A percentile compares a stretch with the other conserved stretches of the same genome.
These are phyloP conservation scores for Lepidocyrtinus sp. DNA, from an alignment of 2,888 invertebrate species.

Conservation along the genomic window DNA sequence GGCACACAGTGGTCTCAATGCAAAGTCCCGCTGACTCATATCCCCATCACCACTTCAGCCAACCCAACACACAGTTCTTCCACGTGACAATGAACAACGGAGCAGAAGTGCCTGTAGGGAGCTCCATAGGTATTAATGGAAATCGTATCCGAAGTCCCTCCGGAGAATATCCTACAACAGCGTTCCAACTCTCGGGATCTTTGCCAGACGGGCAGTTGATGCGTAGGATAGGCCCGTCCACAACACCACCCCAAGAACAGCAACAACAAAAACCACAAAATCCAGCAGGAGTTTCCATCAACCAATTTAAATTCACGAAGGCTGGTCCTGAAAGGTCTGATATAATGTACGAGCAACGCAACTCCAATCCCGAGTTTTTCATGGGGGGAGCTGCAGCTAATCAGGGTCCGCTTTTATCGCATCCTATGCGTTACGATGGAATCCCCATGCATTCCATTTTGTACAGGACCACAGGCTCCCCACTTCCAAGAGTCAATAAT, in stretches of 20 bases:
- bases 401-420: constrained; percentile 56
- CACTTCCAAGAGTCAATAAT: constrained; percentile 24
- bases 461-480: constrained; percentile 63
- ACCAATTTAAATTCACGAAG: constrained; percentile 40
- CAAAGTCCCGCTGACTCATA: constrained; percentile 43
- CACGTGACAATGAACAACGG: constrained; percentile 42
- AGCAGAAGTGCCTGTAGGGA: background rate
- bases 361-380: constrained; percentile 61
- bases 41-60: constrained; percentile 47
- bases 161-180: constrained; percentile 22
- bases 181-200: constrained; percentile 33
- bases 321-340: constrained; percentile 52
- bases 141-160: constrained; percentile 37
- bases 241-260: background rate
- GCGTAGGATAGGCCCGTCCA: constrained; percentile 43
- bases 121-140: constrained; percentile 14
- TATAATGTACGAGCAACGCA: constrained; percentile 56
- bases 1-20: constrained; percentile 42
- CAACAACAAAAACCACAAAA: constrained; percentile 11
- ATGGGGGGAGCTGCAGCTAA: constrained; percentile 59
- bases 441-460: constrained; percentile 56
- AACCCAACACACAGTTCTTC: constrained; percentile 34
- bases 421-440: constrained; percentile 62
- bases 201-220: constrained; percentile 47
- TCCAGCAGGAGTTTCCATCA: constrained; percentile 17